Conservation (phyloP, 92 coral and sea anemone genomes). For the Ricordea florida region DNA sequence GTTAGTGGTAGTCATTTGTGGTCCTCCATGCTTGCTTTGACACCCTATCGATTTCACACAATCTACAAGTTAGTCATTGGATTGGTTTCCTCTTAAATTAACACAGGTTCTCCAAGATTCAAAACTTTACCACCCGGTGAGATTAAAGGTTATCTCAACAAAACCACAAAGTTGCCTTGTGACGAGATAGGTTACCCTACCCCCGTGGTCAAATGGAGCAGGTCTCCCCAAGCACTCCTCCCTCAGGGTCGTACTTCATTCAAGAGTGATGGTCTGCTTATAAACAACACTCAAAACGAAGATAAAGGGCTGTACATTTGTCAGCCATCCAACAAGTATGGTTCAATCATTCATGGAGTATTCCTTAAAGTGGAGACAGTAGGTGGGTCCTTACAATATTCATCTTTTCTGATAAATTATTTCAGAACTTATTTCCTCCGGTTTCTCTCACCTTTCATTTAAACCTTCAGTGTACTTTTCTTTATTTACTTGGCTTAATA, state of each 20-base stretch:
- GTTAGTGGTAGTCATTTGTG: too few relatives aligned
- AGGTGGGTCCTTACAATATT: too few relatives aligned
- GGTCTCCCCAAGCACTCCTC: conserved; percentile 13
- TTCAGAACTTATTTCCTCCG: too few relatives aligned
- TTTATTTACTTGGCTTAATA: too few relatives aligned
- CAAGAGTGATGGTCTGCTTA: background rate
- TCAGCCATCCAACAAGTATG: conserved; percentile 34
- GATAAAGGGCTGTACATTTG: conserved; percentile 51
- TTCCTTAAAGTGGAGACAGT: conserved; percentile 11
- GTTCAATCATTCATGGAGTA: conserved; percentile 14
- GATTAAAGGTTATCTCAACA: conserved; percentile 17
- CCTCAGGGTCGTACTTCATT: conserved; percentile 19
- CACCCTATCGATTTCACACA: too few relatives aligned
- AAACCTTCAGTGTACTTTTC: too few relatives aligned
- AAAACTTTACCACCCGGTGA: background rate
- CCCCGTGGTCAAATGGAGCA: conserved; percentile 37
- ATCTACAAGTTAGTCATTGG: too few relatives aligned
- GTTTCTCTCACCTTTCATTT: too few relatives aligned
- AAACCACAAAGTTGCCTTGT: conserved; percentile 27
- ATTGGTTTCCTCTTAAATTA: background rate
- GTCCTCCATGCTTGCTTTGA: too few relatives aligned
- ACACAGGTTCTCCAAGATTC: conserved; percentile 16
- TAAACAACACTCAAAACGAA: background rate
- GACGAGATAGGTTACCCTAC: conserved; percentile 30
- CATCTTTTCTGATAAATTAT: too few relatives aligned